phyloP scores from a whole-genome alignment of 1,140 invertebrate species.

The Sarcophaga bullata region DNA sequence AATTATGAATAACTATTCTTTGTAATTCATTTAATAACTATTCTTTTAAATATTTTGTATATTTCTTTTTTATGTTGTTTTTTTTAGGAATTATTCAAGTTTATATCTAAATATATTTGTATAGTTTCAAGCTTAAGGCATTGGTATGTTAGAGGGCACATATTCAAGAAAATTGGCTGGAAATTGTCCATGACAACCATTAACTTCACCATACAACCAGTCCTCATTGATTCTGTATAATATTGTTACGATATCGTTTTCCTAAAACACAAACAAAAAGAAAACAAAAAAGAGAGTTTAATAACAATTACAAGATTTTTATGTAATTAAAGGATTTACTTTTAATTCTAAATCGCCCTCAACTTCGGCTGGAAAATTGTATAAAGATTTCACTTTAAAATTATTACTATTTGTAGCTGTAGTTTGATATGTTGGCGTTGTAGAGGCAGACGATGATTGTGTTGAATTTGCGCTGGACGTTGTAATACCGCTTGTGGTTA shows the following conservation, averaged over 20 bases:
- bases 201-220: slow-evolving; percentile 82
- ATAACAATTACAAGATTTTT: background rate
- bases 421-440: slow-evolving; percentile 50
- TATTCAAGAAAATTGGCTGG: slow-evolving; percentile 81
- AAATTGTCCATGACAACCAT: slow-evolving; percentile 79
- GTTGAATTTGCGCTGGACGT: slow-evolving; percentile 46
- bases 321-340: slow-evolving; percentile 60
- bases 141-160: slow-evolving; percentile 66
- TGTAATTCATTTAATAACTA: too few relatives aligned
- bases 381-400: slow-evolving; percentile 68
- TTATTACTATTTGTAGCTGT: slow-evolving; percentile 42
- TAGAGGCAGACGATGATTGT: slow-evolving; percentile 42
- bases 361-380: slow-evolving; percentile 72
- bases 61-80: background rate
- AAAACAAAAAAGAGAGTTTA: background rate
- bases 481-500: slow-evolving; percentile 65
- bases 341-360: slow-evolving; percentile 71
- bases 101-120: background rate
- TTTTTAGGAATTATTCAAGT: slow-evolving; percentile 24
- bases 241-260: slow-evolving; percentile 74
- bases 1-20: too few relatives aligned
- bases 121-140: slow-evolving; percentile 49
- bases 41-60: too few relatives aligned
- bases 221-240: slow-evolving; percentile 78
- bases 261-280: slow-evolving; percentile 48